Percentiles rank a stretch among this genome's conserved stretches.
phyloP scores from a whole-genome alignment of 2,113 vertebrate species.

The Nibea albiflora region DNA sequence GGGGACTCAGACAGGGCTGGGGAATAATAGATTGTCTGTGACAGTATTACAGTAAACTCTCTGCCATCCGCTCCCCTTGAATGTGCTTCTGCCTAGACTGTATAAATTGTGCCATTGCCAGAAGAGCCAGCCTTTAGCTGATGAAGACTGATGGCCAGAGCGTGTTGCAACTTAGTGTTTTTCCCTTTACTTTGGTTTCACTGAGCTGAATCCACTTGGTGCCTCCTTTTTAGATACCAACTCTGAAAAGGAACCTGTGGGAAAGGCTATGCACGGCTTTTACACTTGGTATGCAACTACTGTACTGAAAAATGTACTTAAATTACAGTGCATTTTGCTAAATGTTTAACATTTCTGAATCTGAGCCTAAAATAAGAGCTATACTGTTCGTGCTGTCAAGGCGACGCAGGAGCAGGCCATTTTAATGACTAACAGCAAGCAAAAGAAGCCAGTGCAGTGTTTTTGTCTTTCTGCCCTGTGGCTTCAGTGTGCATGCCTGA shows the following conservation, averaged over 20 bases:
- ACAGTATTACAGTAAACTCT: conserved; percentile 49
- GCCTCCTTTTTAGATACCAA: conserved; percentile 14
- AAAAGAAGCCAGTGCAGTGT: not conserved
- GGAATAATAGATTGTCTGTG: conserved; percentile 52
- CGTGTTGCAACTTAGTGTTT: conserved; percentile 38
- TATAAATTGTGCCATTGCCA: conserved; percentile 44
- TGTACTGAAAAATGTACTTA: conserved; percentile 18
- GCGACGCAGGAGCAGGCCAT: conserved; percentile 23
- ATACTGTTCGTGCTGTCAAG: conserved; percentile 28
- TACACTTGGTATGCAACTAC: conserved; percentile 63
- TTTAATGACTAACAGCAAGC: conserved; percentile 16
- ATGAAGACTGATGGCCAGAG: conserved; percentile 61
- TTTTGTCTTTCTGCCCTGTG: conserved; percentile 8
- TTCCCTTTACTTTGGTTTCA: conserved; percentile 34
- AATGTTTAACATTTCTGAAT: conserved; percentile 47
- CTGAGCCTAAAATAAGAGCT: conserved; percentile 31
- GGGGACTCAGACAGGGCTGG: conserved; percentile 12
- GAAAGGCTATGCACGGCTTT: conserved; percentile 22
- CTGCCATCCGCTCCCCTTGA: conserved; percentile 31
- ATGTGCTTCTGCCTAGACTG: not conserved
- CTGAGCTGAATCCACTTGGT: conserved; percentile 27
- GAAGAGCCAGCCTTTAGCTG: conserved; percentile 32
- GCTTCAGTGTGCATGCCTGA: conserved; percentile 1
- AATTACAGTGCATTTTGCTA: conserved; percentile 19
- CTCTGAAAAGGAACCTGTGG: conserved; percentile 13